Evolutionary conservation across 92 coral and sea anemone genomes (phyloP).

Genomic region (Parazoanthus atlanticus): DNA sequence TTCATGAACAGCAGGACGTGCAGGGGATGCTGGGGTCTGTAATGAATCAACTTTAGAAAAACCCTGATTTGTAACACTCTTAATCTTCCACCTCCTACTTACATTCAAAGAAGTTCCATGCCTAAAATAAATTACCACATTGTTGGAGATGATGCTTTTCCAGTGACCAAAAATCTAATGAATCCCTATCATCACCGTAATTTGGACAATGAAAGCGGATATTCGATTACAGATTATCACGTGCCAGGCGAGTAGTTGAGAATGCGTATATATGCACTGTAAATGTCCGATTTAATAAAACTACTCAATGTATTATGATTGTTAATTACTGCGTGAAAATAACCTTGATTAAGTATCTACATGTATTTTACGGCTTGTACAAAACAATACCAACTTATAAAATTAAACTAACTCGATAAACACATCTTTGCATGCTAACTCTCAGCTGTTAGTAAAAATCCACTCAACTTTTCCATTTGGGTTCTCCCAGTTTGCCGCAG

Average conservation of each 20-base stretch:
- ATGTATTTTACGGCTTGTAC: not conserved
- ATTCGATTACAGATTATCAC: slow-evolving; percentile 41
- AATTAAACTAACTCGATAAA: slow-evolving; percentile 41
- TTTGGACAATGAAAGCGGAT: slow-evolving; percentile 31
- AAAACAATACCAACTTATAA: no score
- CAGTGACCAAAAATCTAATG: no score
- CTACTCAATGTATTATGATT: not conserved
- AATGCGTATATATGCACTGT: no score
- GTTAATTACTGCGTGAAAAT: not conserved
- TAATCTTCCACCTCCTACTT: not conserved
- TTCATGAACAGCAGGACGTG: not conserved
- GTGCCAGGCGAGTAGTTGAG: slow-evolving; percentile 46
- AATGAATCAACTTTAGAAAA: no score
- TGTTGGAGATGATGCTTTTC: slow-evolving; percentile 40
- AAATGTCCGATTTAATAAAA: no score
- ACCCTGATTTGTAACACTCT: not conserved
- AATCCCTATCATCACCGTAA: no score
- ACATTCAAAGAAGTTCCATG: not conserved
- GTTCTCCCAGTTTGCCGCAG: slow-evolving; percentile 45
- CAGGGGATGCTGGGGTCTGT: no score
- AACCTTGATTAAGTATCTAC: not conserved
- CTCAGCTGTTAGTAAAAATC: slow-evolving; percentile 56
- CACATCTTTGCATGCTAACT: slow-evolving; percentile 65
- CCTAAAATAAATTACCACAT: slow-evolving; percentile 24
- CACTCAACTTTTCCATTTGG: slow-evolving; percentile 34